phyloP scores from a whole-genome alignment of 2,797 vertebrate genomes.

The Brachyalestes nurse region DNA sequence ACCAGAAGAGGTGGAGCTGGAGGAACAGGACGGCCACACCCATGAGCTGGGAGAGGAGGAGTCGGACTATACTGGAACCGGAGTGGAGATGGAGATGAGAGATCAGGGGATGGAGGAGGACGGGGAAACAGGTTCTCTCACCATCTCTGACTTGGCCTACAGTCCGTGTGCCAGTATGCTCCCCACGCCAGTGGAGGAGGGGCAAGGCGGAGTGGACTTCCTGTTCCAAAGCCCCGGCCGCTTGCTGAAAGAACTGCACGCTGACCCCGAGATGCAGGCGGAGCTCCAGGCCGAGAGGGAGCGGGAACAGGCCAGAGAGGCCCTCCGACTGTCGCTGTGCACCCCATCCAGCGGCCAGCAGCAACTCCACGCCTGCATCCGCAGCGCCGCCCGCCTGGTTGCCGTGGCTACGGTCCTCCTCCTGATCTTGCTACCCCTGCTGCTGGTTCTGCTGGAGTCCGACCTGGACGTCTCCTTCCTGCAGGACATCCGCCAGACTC shows the following conservation, averaged over 20 bases:
- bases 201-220: conserved; percentile 84
- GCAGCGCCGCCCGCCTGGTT: conserved; percentile 88
- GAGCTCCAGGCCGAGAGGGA: conserved; percentile 89
- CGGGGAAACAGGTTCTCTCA: conserved; percentile 75
- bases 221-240: conserved; percentile 89
- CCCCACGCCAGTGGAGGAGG: conserved; percentile 87
- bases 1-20: conserved; percentile 66
- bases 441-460: conserved; percentile 94
- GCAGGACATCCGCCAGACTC: conserved; percentile 94
- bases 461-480: conserved; percentile 96
- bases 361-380: conserved; percentile 86
- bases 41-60: conserved; percentile 31
- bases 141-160: conserved; percentile 91
- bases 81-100: conserved; percentile 47
- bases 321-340: conserved; percentile 78
- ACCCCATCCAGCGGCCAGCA: conserved; percentile 82
- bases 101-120: conserved; percentile 58
- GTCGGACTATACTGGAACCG: neutral
- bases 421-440: conserved; percentile 89
- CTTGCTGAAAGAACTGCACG: conserved; percentile 88
- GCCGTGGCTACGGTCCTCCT: conserved; percentile 88
- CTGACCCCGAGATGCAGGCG: conserved; percentile 89
- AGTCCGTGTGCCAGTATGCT: conserved; percentile 93
- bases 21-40: conserved; percentile 51
- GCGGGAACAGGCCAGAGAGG: conserved; percentile 85